These are phyloP conservation scores for Abrostola tripartita DNA, from an alignment of 2,888 invertebrate genomes.

Conservation along the genomic window DNA sequence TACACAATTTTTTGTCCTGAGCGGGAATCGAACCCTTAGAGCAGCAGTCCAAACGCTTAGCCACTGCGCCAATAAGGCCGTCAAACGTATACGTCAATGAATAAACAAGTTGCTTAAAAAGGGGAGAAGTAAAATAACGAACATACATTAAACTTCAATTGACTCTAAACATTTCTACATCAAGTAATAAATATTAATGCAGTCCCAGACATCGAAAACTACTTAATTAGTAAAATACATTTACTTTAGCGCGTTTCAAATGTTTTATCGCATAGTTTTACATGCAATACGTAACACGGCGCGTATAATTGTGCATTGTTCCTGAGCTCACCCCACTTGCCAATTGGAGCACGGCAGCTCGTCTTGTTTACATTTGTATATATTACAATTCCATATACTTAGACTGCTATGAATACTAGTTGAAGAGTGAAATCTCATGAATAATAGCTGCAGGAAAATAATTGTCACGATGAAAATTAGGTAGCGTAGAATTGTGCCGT, in stretches of 20 bases:
- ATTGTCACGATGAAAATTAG: not conserved
- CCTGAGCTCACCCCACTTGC: constrained; percentile 62
- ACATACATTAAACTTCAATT: constrained; percentile 11
- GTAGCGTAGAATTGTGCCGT: not conserved
- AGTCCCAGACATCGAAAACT: constrained; percentile 12
- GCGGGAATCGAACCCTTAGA: no score
- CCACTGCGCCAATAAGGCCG: no score
- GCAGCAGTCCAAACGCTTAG: no score
- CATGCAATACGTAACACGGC: constrained; percentile 35
- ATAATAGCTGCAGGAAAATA: not conserved
- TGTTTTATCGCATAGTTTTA: constrained; percentile 40
- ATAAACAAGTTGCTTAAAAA: no score
- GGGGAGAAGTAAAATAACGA: not conserved
- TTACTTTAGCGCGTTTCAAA: constrained; percentile 24
- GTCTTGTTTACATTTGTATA: constrained; percentile 57
- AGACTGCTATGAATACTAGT: not conserved
- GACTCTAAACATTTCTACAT: constrained; percentile 14
- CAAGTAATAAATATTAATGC: constrained; percentile 6
- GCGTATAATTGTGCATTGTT: constrained; percentile 57
- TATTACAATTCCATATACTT: constrained; percentile 25
- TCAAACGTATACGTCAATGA: no score
- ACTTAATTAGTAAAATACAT: constrained; percentile 33
- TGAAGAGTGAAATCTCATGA: not conserved
- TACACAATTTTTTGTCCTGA: no score
- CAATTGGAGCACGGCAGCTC: constrained; percentile 64